Percentiles rank a stretch among this genome's conserved stretches.
Conservation (phyloP, 2,113 vertebrate species). For the Synchiropus splendidus region DNA sequence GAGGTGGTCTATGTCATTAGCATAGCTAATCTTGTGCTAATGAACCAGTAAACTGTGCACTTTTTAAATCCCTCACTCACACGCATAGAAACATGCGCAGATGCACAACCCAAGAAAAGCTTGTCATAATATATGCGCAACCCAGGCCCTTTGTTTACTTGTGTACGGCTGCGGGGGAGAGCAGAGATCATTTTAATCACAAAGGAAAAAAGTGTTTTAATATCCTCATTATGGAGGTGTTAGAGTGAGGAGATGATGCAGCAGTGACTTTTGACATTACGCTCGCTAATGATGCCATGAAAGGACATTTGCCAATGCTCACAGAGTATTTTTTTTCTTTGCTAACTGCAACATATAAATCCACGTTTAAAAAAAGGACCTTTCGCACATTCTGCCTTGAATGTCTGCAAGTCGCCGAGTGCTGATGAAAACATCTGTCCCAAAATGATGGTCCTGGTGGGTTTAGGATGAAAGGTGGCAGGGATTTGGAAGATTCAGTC, state of each 20-base stretch:
- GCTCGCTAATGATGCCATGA: constrained; percentile 7
- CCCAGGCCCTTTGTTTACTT: constrained; percentile 57
- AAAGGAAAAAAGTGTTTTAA: constrained; percentile 57
- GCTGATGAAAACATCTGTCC: constrained; percentile 55
- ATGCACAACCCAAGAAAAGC: constrained; percentile 39
- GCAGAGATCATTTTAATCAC: constrained; percentile 60
- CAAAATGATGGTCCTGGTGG: constrained; percentile 34
- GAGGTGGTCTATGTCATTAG: constrained; percentile 65
- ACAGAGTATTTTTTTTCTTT: constrained; percentile 5
- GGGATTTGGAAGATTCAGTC: constrained; percentile 58
- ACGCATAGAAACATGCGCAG: constrained; percentile 31
- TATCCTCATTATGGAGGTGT: constrained; percentile 56
- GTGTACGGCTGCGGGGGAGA: constrained; percentile 50
- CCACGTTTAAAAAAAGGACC: too few species aligned
- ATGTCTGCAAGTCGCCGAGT: background rate
- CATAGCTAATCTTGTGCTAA: constrained; percentile 69
- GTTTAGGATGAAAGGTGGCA: constrained; percentile 54
- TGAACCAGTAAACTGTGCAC: constrained; percentile 63
- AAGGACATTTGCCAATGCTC: background rate
- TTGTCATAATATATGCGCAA: constrained; percentile 56
- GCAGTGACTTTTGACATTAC: constrained; percentile 17
- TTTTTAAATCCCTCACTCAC: constrained; percentile 21
- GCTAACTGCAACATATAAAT: too few species aligned
- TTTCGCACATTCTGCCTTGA: too few species aligned
- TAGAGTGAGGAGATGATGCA: constrained; percentile 21